Percentiles rank a stretch among this genome's conserved stretches.
Evolutionary conservation across 30 jellyfish, hydroid and myxozoan genomes (phyloP).

Genomic region (Mastigias papua): DNA sequence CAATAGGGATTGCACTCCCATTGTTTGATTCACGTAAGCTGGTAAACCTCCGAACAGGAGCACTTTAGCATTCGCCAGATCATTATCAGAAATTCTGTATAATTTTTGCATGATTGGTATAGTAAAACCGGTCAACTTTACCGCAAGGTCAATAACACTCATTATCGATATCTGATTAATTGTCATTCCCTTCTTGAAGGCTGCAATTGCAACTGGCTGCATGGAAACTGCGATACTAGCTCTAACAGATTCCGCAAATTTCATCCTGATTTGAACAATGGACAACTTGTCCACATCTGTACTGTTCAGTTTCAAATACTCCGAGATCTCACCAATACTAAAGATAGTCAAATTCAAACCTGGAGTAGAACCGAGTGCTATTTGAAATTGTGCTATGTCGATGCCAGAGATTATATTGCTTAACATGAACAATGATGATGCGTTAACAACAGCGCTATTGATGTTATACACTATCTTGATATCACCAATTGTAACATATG

Average conservation of each 20-base stretch:
- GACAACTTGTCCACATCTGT: not conserved
- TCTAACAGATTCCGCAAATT: not conserved
- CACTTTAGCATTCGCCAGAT: not conserved
- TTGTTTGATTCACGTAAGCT: constrained; percentile 9
- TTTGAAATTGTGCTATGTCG: not conserved
- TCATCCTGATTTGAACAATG: not conserved
- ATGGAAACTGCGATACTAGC: not conserved
- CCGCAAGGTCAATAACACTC: constrained; percentile 22
- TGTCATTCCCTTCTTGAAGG: constrained; percentile 32
- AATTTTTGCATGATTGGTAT: constrained; percentile 3
- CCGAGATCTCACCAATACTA: not conserved
- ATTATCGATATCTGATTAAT: not conserved
- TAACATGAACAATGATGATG: not conserved
- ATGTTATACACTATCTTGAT: constrained; percentile 17
- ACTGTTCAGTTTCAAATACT: not conserved
- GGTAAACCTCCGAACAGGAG: constrained; percentile 15
- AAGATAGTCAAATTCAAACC: not conserved
- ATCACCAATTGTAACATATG: not conserved
- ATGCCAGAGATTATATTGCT: constrained; percentile 15
- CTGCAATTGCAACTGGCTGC: constrained; percentile 45
- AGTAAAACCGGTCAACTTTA: constrained; percentile 9
- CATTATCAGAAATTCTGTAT: constrained; percentile 3
- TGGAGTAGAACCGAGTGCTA: not conserved
- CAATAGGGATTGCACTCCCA: not conserved
- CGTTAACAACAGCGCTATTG: not conserved